Percentiles rank a stretch among this genome's conserved stretches.
Conservation (phyloP, 2,888 invertebrate species). For the Cataglyphis rosenhaueri region DNA sequence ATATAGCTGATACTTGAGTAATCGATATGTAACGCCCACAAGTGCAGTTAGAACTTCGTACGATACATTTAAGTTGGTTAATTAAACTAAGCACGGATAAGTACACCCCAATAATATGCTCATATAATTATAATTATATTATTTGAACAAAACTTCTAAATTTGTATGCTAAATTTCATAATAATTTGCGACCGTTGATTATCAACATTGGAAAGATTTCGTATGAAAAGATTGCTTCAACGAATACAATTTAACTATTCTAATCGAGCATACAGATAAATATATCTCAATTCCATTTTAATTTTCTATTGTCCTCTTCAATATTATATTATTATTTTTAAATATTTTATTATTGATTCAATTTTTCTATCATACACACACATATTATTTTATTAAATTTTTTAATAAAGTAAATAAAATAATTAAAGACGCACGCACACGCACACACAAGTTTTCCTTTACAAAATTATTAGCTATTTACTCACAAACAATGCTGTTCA, state of each 20-base stretch:
- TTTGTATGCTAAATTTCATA: background rate
- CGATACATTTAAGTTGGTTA: conserved; percentile 13
- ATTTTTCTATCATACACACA: background rate
- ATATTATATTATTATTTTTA: background rate
- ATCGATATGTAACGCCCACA: conserved; percentile 21
- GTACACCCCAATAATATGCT: conserved; percentile 10
- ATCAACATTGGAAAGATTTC: background rate
- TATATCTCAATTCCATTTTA: background rate
- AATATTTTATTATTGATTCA: background rate
- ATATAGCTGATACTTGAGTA: background rate
- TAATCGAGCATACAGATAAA: background rate
- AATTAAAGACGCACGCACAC: too few relatives aligned
- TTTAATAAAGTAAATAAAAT: background rate
- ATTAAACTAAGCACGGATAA: conserved; percentile 18
- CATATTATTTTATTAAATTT: background rate
- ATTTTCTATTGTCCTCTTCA: background rate
- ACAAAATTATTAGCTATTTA: background rate
- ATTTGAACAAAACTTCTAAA: background rate
- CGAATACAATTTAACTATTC: background rate
- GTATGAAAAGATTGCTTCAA: background rate
- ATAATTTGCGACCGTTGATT: background rate
- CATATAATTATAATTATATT: background rate
- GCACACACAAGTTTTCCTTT: background rate
- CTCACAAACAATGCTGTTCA: background rate
- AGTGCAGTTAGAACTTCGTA: conserved; percentile 24